Conservation (phyloP, 1,140 invertebrate species). For the Leptestheria dahalacensis region DNA sequence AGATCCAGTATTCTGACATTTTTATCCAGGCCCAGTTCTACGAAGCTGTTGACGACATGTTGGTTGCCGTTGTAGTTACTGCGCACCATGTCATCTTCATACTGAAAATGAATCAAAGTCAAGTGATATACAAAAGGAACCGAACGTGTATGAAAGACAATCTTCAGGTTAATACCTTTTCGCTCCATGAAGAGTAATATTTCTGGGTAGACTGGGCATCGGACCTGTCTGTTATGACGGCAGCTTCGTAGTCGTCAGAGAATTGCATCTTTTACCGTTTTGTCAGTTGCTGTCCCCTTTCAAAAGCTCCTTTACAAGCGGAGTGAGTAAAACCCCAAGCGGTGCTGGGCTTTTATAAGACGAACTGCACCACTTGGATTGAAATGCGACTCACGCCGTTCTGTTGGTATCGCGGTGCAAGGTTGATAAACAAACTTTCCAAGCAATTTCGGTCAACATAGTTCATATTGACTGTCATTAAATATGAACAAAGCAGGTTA, state of each 20-base stretch:
- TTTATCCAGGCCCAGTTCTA: constrained; percentile 6
- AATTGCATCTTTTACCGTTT: background rate
- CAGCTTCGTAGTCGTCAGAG: background rate
- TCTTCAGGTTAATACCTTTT: background rate
- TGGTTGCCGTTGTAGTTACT: constrained; percentile 6
- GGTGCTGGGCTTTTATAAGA: background rate
- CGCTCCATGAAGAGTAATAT: background rate
- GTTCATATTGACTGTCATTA: too few relatives aligned
- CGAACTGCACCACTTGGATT: background rate
- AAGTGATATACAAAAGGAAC: background rate
- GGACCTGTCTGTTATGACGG: background rate
- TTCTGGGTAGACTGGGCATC: background rate
- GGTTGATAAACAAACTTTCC: too few relatives aligned
- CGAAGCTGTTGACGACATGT: constrained; percentile 8
- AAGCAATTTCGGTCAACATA: too few relatives aligned
- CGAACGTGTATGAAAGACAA: background rate
- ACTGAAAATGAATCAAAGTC: constrained; percentile 9
- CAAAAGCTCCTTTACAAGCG: too few relatives aligned
- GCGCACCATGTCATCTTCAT: constrained; percentile 12
- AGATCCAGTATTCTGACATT: constrained; percentile 11
- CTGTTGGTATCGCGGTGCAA: too few relatives aligned
- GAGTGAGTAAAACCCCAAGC: background rate
- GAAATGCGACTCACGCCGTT: too few relatives aligned
- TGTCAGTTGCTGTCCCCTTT: background rate
- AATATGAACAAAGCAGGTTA: too few relatives aligned